phyloP scores from a whole-genome alignment of 2,113 vertebrate species.

The Psittacara wagleri region DNA sequence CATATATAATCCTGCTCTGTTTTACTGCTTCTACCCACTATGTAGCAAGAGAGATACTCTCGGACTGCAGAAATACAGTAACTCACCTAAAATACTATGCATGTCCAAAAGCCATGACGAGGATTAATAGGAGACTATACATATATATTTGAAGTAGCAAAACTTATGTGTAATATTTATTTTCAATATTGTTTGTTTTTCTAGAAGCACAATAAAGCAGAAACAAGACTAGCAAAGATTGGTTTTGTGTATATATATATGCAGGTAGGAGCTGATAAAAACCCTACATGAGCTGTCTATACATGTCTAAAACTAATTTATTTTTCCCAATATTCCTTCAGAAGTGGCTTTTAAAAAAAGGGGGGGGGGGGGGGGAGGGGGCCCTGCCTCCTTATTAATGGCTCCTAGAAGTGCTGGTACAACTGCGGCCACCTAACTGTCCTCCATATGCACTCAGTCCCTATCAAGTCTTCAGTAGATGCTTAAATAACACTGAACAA shows the following conservation, averaged over 20 bases:
- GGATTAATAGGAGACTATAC: neutral
- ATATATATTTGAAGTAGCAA: neutral
- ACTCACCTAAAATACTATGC: neutral
- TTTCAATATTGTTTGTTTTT: neutral
- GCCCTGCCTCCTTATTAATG: neutral
- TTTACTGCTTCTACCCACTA: neutral
- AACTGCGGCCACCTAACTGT: neutral
- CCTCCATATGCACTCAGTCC: neutral
- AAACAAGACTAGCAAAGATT: neutral
- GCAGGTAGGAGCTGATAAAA: neutral
- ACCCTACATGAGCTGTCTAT: neutral
- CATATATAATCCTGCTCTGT: neutral
- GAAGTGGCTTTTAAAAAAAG: neutral
- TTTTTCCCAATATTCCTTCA: neutral
- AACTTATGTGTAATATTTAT: neutral
- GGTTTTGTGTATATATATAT: neutral
- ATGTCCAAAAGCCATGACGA: neutral
- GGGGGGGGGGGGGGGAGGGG: too few species aligned
- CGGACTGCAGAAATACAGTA: neutral
- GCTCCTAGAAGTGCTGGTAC: neutral
- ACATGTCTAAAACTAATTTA: neutral
- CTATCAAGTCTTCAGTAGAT: neutral
- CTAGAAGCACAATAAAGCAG: neutral
- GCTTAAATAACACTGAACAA: neutral
- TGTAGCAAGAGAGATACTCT: neutral